Conservation (phyloP, 2,797 vertebrate genomes). For the Chrosomus eos region DNA sequence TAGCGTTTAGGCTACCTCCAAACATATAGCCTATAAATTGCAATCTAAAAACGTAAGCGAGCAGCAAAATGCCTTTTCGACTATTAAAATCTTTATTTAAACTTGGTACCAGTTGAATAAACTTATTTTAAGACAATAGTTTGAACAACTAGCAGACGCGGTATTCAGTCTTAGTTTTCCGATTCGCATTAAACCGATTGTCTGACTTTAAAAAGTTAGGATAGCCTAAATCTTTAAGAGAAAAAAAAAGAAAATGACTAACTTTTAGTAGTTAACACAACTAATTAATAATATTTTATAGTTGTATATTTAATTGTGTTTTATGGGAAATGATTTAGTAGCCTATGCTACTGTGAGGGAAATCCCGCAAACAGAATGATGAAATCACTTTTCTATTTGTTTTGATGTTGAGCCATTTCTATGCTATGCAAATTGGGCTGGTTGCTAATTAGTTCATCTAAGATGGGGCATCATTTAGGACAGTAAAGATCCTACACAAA, state of each 20-base stretch:
- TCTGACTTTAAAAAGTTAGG: neutral
- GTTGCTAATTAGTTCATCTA: conserved; percentile 79
- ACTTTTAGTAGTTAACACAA: neutral
- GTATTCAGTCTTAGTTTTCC: neutral
- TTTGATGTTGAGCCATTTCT: conserved; percentile 59
- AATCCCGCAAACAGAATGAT: conserved; percentile 22
- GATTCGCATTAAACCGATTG: neutral
- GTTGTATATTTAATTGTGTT: neutral
- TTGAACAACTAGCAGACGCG: neutral
- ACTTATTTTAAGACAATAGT: neutral
- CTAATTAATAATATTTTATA: neutral
- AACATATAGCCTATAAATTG: no score
- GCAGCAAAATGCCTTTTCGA: neutral
- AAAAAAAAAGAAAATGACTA: neutral
- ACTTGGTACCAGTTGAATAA: neutral
- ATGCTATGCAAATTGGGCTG: conserved; percentile 65
- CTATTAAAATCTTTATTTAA: neutral
- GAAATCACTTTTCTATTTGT: conserved; percentile 39
- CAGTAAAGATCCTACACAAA: conserved; percentile 64
- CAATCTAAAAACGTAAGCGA: neutral
- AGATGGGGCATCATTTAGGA: conserved; percentile 66
- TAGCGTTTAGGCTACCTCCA: neutral
- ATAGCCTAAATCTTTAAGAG: neutral
- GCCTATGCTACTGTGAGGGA: neutral
- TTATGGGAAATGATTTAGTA: neutral